phyloP scores from a whole-genome alignment of 35 echinoderm and acorn worm genomes.

The Lytechinus variegatus region DNA sequence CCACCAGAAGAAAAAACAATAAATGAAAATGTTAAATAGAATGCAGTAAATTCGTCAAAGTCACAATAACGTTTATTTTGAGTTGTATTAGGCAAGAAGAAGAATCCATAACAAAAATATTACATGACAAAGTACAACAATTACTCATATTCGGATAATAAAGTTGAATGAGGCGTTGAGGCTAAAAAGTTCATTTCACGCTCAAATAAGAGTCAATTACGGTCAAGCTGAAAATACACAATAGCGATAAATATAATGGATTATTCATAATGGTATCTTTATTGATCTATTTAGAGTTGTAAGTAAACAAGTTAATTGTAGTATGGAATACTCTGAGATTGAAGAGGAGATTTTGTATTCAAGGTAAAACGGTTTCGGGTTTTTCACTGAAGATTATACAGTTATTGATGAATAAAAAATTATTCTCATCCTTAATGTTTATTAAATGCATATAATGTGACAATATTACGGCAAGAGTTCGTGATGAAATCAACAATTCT shows the following conservation, averaged over 20 bases:
- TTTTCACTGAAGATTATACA: not conserved
- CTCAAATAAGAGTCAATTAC: not conserved
- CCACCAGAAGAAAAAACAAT: not conserved
- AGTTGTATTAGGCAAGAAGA: not conserved
- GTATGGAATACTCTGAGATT: conserved; percentile 3
- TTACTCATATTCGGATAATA: not conserved
- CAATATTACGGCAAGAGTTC: too few species aligned
- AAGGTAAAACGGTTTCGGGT: not conserved
- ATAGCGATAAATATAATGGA: not conserved
- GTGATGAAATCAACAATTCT: too few species aligned
- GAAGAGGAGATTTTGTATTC: not conserved
- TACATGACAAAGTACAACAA: not conserved
- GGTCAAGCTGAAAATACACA: not conserved
- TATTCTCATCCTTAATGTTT: too few species aligned
- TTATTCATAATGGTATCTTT: conserved; percentile 6
- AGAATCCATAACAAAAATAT: not conserved
- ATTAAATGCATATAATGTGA: too few species aligned
- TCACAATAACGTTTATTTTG: too few species aligned
- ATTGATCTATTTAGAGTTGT: conserved; percentile 13
- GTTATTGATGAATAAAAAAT: too few species aligned
- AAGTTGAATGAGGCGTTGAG: not conserved
- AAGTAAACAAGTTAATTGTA: conserved; percentile 4
- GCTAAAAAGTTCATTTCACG: conserved; percentile 3
- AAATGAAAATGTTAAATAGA: not conserved
- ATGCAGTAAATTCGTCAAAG: not conserved